phyloP scores from a whole-genome alignment of 2,797 vertebrate genomes.

The Petrocephalus schoutedeni region DNA sequence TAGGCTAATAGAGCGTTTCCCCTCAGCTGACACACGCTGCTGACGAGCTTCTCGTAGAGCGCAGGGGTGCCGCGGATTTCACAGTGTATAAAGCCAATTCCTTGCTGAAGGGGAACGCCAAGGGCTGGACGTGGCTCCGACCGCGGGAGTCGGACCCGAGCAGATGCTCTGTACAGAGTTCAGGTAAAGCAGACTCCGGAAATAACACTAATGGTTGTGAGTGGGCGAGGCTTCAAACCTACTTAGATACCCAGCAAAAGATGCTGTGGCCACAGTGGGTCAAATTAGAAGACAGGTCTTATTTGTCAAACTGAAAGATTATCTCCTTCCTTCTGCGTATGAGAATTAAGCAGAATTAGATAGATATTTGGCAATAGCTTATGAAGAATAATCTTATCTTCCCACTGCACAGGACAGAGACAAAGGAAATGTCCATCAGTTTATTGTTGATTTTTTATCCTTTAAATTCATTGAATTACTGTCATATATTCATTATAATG shows the following conservation, averaged over 20 bases:
- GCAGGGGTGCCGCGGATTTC: neutral
- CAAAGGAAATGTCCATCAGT: neutral
- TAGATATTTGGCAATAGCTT: neutral
- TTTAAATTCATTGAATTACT: neutral
- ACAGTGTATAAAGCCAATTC: neutral
- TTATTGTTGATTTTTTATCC: neutral
- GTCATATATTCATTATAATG: neutral
- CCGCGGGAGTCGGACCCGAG: neutral
- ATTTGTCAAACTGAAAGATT: slow-evolving; percentile 10
- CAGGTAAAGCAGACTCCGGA: neutral
- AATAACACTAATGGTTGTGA: neutral
- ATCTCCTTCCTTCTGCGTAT: neutral
- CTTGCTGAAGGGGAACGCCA: neutral
- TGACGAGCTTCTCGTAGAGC: neutral
- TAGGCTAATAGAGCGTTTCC: slow-evolving; percentile 8
- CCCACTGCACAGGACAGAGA: neutral
- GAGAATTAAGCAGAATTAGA: neutral
- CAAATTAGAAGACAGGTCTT: neutral
- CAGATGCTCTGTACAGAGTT: neutral
- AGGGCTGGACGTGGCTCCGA: neutral
- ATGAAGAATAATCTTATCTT: neutral
- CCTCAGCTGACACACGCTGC: neutral
- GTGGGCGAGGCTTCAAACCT: neutral
- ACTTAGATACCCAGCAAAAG: neutral
- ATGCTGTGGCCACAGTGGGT: neutral